These are phyloP conservation scores for Macropis europaea DNA, from an alignment of 2,888 invertebrate genomes.

Conservation along the genomic window DNA sequence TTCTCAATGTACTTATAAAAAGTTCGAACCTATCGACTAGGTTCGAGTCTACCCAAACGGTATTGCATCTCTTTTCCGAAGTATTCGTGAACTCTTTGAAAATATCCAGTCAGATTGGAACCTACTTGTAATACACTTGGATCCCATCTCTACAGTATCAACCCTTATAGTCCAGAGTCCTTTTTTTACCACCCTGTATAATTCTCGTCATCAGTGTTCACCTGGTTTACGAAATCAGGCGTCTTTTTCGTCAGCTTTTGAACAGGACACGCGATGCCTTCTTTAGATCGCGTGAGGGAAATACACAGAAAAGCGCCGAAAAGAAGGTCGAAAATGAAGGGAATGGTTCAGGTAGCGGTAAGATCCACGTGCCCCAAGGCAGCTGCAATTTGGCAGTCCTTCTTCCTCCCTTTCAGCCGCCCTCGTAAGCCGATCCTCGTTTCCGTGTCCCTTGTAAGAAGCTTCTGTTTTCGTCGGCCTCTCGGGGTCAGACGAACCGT, in stretches of 20 bases:
- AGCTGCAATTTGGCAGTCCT: conserved; percentile 67
- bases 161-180: too few species aligned
- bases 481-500: conserved; percentile 56
- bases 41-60: too few species aligned
- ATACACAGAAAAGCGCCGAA: conserved; percentile 7
- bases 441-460: conserved; percentile 62
- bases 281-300: conserved; percentile 1
- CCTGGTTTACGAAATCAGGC: conserved; percentile 2
- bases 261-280: neutral
- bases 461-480: conserved; percentile 61
- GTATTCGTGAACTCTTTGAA: too few species aligned
- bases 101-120: too few species aligned
- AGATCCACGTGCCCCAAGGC: conserved; percentile 70
- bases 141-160: too few species aligned
- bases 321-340: conserved; percentile 21
- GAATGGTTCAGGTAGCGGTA: conserved; percentile 61
- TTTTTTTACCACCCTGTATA: too few species aligned
- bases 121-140: too few species aligned
- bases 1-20: too few species aligned
- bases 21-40: too few species aligned
- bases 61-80: too few species aligned
- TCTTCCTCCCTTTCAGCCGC: conserved; percentile 37
- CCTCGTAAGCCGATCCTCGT: conserved; percentile 65
- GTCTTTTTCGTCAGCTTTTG: conserved; percentile 5
- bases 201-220: neutral